Evolutionary conservation across 2,888 invertebrate genomes (phyloP), one percentile per base, ranked within the genome.

Genomic region (Drosophila conformis): DNA sequence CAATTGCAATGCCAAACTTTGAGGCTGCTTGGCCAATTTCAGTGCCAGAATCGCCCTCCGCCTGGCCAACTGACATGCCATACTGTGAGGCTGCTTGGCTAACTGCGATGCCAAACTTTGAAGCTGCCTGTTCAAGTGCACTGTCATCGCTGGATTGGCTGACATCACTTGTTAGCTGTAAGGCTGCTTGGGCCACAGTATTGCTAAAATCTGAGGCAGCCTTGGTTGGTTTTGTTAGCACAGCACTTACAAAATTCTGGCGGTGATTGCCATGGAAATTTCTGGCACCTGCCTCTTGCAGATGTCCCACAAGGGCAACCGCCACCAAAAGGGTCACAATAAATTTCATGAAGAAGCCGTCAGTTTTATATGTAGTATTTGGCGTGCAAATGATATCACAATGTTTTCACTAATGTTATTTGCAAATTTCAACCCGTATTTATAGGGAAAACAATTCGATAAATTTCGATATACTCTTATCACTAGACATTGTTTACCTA

Each of bases 121-220:
- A 72, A 7, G 85, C 76, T 13, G 82, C 80, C 35, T 69, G 56
- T 6, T 73, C 88, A 27, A 68, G 6, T 7, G 7, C 11, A 54
- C 4, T 54, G 36, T 13, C 36, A n/a, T 3, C 7, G 4, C 4
- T 38, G n/a, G 40, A 21, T 21, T 77, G 61, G 5, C 52, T 62
- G 40, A 70, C 35, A 15, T 78, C 53, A 0, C 78, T 54, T 15
- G 75, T 79, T 18, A 82, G 62, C 4, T 62, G 51, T 13, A 66
- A 36, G 8, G 81, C 86, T 13, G 69, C 86, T 21, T 83, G 38
- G 8, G 73, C 80, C 11, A 85, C 36, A 31, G 66, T 62, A 21
- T 80, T 67, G 8, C 83, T 83, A 48, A 85, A 66, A 15, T 67
- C 51, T 0, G 65, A 76, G 29, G 86, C 83, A 25, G 68, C 73